These are phyloP conservation scores for Phenganax stokvisi DNA, from an alignment of 92 coral and sea anemone species.

Conservation along the genomic window DNA sequence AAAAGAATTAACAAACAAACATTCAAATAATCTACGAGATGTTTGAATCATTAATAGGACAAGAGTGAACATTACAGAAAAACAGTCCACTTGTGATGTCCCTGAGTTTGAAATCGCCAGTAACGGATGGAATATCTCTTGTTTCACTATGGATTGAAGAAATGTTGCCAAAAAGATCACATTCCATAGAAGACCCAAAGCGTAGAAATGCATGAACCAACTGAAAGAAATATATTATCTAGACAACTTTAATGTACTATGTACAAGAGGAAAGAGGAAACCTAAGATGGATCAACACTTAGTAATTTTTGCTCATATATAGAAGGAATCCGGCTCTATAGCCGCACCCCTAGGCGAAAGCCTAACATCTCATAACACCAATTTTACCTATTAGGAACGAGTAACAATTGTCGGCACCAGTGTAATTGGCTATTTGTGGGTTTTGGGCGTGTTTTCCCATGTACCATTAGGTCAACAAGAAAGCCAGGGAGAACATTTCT, in stretches of 20 bases:
- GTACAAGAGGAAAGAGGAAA: not conserved
- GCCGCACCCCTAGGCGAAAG: not conserved
- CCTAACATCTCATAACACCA: not conserved
- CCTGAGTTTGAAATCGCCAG: conserved; percentile 22
- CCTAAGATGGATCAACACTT: not conserved
- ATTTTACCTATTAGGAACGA: conserved; percentile 79
- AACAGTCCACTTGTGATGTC: conserved; percentile 50
- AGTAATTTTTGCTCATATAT: not conserved
- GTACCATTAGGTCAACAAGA: conserved; percentile 60
- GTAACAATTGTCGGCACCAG: conserved; percentile 47
- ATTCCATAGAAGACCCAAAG: conserved; percentile 55
- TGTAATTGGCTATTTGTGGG: conserved; percentile 31
- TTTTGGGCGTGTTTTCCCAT: conserved; percentile 66
- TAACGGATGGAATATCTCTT: not conserved
- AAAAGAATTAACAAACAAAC: conserved; percentile 65
- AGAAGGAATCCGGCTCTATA: not conserved
- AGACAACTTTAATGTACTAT: not conserved
- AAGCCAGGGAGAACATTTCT: conserved; percentile 53
- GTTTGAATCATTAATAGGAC: conserved; percentile 62
- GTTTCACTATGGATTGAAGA: conserved; percentile 43
- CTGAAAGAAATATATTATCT: conserved; percentile 44
- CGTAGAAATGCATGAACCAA: conserved; percentile 88
- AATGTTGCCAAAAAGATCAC: conserved; percentile 45
- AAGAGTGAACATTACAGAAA: conserved; percentile 64
- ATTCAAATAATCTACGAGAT: conserved; percentile 68